Percentiles rank a stretch among this genome's conserved stretches.
phyloP scores from a whole-genome alignment of 2,888 invertebrate genomes.

The Protodeltote pygarga region DNA sequence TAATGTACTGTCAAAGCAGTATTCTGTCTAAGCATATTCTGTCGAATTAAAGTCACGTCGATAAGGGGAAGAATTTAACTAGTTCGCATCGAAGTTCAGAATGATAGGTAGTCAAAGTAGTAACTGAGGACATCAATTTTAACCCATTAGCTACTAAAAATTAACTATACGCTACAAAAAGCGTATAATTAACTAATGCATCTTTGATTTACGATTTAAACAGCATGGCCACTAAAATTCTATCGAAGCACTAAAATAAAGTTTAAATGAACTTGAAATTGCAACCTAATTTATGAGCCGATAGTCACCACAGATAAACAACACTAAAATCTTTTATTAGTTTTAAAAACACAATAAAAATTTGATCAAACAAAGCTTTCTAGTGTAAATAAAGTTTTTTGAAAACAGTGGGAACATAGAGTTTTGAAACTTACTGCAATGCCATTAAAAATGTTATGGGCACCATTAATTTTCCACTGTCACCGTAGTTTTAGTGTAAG shows the following conservation, averaged over 20 bases:
- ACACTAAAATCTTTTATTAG: slow-evolving; percentile 67
- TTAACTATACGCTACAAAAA: slow-evolving; percentile 2
- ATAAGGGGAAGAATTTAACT: too few relatives aligned
- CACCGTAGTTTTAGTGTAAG: slow-evolving; percentile 71
- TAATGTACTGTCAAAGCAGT: too few relatives aligned
- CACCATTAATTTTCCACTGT: slow-evolving; percentile 77
- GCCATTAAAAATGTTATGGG: slow-evolving; percentile 79
- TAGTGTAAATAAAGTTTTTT: slow-evolving; percentile 71
- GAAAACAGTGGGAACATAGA: slow-evolving; percentile 69
- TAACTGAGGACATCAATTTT: slow-evolving; percentile 21
- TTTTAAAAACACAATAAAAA: slow-evolving; percentile 74
- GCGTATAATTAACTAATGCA: slow-evolving; percentile 37
- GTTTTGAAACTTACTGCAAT: slow-evolving; percentile 63
- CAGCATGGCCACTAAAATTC: slow-evolving; percentile 3
- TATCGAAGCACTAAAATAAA: slow-evolving; percentile 47
- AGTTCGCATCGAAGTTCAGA: too few relatives aligned
- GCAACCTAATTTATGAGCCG: slow-evolving; percentile 56
- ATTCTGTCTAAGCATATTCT: too few relatives aligned
- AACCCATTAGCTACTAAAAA: too few relatives aligned
- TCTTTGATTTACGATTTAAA: slow-evolving; percentile 33
- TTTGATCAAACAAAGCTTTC: slow-evolving; percentile 70
- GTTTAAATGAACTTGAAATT: slow-evolving; percentile 52
- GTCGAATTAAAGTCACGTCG: too few relatives aligned
- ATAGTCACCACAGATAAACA: slow-evolving; percentile 62
- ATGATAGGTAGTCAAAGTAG: slow-evolving; percentile 10